Base-by-base conservation (phyloP, 1,140 invertebrate genomes). In the Diploscapter pachys region DNA sequence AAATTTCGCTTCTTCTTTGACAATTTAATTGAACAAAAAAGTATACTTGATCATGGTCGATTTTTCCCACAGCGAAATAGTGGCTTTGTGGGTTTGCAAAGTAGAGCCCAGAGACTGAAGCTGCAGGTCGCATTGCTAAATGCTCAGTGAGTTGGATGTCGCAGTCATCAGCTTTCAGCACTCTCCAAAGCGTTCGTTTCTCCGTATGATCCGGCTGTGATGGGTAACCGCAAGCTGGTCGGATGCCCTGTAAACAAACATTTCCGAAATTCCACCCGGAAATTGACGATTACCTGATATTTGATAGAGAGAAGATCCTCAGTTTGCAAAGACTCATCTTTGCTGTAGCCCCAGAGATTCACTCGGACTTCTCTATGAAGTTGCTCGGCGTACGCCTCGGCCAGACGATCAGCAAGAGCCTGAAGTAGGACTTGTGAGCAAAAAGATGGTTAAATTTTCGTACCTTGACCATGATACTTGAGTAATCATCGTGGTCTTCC, bases 151-250 rank as follows among this genome's bases (percentile, higher is more conserved):
- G 83, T 13, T 65, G 13, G 6, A 78, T 75, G 56, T 64, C 69
- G 51, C 64, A 50, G 61, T 86, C 84, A 61, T 89, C 86, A 3
- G 89, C 87, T 70, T 89, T 78, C 75, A 90, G 78, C 9, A 90
- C 74, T 6, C 86, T 76, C 90, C 90, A 90, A 86, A 90, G 89
- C 0, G 86, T 88, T 69, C 82, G 8, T 80, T 90, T 90, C 81
- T 90, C 90, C 6, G 89, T 89, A 81, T 90, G 90, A 81, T 90
- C 90, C 3, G 90, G 90, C 78, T 90, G 89, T 80, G 87, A 89
- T 3, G 90, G 90, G 83, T 90, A 90, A 4, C 90, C 90, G 48
- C 89, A 89, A n/a, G 90, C 90, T n/a, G 90, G 90, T 9, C 90
- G 85, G 57, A 90, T 90, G 54, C 90, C 90, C 86, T 86, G 74